A percentile compares a stretch with the other conserved stretches of the same genome.
Evolutionary conservation across 2,797 vertebrate species (phyloP).

Genomic region (Toxotes lorentzi): DNA sequence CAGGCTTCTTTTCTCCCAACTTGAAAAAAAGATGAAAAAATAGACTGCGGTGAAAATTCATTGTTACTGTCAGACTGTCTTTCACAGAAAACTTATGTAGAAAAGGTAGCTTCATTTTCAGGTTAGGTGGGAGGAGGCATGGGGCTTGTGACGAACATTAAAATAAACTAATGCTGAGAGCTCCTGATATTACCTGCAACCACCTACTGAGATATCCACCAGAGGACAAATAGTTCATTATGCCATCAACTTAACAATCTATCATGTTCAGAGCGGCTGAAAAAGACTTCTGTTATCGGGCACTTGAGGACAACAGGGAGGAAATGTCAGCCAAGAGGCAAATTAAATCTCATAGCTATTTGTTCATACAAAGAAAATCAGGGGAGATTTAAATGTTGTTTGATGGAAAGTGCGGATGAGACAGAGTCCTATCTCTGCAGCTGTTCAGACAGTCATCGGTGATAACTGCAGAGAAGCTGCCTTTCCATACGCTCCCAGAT

Average conservation of each 20-base stretch:
- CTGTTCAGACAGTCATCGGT: constrained; percentile 62
- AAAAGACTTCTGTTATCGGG: constrained; percentile 43
- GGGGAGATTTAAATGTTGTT: constrained; percentile 64
- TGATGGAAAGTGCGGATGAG: constrained; percentile 50
- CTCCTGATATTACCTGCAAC: constrained; percentile 31
- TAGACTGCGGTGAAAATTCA: constrained; percentile 12
- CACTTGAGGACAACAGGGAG: constrained; percentile 59
- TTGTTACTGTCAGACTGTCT: neutral
- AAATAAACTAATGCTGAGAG: constrained; percentile 11
- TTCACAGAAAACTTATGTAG: neutral
- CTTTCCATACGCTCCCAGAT: constrained; percentile 28
- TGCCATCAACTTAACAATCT: constrained; percentile 49
- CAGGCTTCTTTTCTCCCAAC: constrained; percentile 30
- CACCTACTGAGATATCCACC: constrained; percentile 30
- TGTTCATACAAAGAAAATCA: constrained; percentile 60
- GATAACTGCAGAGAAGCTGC: constrained; percentile 53
- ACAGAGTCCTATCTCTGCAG: constrained; percentile 37
- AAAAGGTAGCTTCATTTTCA: constrained; percentile 4
- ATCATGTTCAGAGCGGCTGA: constrained; percentile 31
- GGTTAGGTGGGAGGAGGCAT: neutral
- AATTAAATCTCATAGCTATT: constrained; percentile 67
- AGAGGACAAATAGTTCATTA: constrained; percentile 55
- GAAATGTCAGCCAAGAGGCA: constrained; percentile 62
- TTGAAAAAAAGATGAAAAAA: constrained; percentile 34
- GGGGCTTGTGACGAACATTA: constrained; percentile 8